Evolutionary conservation across 1,140 invertebrate species (phyloP).

Genomic region (Elysia chlorotica): DNA sequence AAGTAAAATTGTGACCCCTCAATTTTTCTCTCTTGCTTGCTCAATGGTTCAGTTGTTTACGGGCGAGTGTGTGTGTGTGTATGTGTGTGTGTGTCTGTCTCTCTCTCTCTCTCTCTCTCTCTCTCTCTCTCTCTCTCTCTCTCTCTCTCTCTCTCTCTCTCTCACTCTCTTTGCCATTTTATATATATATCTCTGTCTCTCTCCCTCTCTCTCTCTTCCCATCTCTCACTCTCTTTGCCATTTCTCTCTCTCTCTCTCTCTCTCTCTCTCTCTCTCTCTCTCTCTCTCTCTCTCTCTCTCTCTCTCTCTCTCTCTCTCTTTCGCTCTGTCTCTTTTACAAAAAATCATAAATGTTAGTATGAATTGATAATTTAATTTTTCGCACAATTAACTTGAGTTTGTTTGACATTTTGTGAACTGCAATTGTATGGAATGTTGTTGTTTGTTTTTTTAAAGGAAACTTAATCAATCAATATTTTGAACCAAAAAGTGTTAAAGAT

Average conservation of each 20-base stretch:
- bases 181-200: not conserved
- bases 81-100: slow-evolving; percentile 28
- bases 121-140: slow-evolving; percentile 30
- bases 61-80: slow-evolving; percentile 23
- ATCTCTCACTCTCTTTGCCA: not conserved
- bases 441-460: too few species aligned
- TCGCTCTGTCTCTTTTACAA: not conserved
- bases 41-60: too few species aligned
- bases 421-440: too few species aligned
- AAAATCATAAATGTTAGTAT: too few species aligned
- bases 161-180: not conserved
- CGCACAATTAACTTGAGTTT: too few species aligned
- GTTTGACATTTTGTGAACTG: too few species aligned
- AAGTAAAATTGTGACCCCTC: too few species aligned
- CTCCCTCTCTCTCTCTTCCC: not conserved
- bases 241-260: not conserved
- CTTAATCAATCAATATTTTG: too few species aligned
- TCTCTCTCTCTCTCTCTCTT: not conserved
- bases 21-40: too few species aligned
- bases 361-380: too few species aligned
- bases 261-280: not conserved
- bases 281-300: not conserved
- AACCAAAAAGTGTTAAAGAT: too few species aligned
- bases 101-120: slow-evolving; percentile 26
- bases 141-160: slow-evolving; percentile 7